Base-by-base conservation (phyloP, 2,113 vertebrate species). In the Heterochromis multidens region DNA sequence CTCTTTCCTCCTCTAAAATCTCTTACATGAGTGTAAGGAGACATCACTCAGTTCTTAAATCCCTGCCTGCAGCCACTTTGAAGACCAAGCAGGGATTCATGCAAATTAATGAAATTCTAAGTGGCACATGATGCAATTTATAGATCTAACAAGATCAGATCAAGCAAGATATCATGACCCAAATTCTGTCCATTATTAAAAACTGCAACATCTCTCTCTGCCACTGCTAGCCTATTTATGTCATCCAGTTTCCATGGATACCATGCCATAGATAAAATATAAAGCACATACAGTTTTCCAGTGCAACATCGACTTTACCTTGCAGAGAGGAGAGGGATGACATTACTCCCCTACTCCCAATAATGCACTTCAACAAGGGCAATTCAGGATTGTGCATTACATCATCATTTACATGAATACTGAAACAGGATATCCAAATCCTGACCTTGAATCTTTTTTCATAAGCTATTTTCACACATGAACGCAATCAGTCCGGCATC, bases 201-300 rank as follows among this genome's bases (percentile, higher is more conserved):
- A 95, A 88, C 83, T 60, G 89, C 93, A 91, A 91, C 93, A 94
- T 92, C 88, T 93, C 91, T 87, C 88, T 79, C 80, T 90, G 93
- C 92, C 87, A 91, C 77, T 77, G 86, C 93, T 95, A 95, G 95
- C 94, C 96, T 96, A 96, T 96, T 96, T 96, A 95, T 95, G 95
- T 95, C 95, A 95, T 87, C 92, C 93, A 94, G 96, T 96, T 96
- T 93, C 96, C 96, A 96, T 96, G 95, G 94, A 90, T 89, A 96
- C 96, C 86, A 88, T 82, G 83, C 90, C 87, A 95, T 88, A 92
- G 93, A 94, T 93, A 90, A 88, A 88, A 94, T 94, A 91, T 90
- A 89, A 94, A 92, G 88, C 87, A 78, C 90, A 90, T 87, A 76
- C 81, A 70, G 77, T 82, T 94, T 92, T 86, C 79, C 92, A 94